Percentiles rank a stretch among this genome's conserved stretches.
These are phyloP conservation scores for Bradypodion pumilum DNA, from an alignment of 2,797 vertebrate genomes.

Conservation along the genomic window DNA sequence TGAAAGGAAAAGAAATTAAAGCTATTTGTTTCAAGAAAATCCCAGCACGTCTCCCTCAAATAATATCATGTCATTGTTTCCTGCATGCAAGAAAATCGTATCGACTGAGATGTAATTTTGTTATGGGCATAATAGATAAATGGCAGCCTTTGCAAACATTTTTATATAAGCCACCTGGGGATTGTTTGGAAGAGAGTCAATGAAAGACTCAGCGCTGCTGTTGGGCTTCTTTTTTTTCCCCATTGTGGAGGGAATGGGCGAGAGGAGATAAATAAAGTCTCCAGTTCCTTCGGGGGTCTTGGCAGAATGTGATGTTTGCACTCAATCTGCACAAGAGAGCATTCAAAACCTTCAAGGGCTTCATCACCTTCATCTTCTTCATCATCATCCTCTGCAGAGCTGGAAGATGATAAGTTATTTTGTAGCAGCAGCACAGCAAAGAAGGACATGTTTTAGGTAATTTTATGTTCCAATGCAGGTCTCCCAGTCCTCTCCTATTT, in stretches of 20 bases:
- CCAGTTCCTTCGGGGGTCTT: neutral
- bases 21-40: too few species aligned
- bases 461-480: too few species aligned
- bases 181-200: constrained; percentile 18
- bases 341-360: neutral
- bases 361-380: neutral
- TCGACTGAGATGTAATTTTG: neutral
- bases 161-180: neutral
- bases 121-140: neutral
- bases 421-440: too few species aligned
- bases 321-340: neutral
- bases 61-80: neutral
- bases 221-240: neutral
- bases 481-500: too few species aligned
- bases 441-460: too few species aligned
- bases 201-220: neutral
- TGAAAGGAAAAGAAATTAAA: too few species aligned
- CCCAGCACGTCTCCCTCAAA: too few species aligned
- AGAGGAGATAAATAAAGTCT: neutral
- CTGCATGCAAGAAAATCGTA: neutral
- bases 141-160: neutral
- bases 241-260: neutral
- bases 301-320: constrained; percentile 7
- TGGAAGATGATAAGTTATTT: too few species aligned
- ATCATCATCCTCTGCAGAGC: too few species aligned